Evolutionary conservation across 2,113 vertebrate species (phyloP), one percentile per base, ranked within the genome.

Genomic region (Rhinoderma darwinii): DNA sequence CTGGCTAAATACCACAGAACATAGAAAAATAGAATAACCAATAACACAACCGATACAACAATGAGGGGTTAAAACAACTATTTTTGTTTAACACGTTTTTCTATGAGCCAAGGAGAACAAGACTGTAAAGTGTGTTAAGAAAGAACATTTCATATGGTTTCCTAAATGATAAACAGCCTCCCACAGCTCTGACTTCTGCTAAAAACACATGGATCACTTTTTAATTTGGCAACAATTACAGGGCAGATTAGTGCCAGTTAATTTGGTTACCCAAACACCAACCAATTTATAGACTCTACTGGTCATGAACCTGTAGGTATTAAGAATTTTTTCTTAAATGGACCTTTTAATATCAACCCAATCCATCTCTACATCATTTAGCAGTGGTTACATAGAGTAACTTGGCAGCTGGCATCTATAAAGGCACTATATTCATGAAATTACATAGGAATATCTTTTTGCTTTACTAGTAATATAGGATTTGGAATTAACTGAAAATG

Each of bases 91-190:
- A 84, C 72, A 84, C 51, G 47, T 59, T 83, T 32, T 11, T 10
- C 70, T n/a, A 50, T 7, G 18, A 43, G 30, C 27, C 1, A 35
- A 22, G 20, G 43, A 41, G 22, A 54, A 50, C 37, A 51, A 35
- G 9, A 51, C 43, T 86, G 20, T 39, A 86, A 86, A 70, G 68
- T 39, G 37, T 74, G 15, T 86, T 68, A 79, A 86, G 44, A 68
- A 25, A 51, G 61, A 70, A 18, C 47, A 54, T 22, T 25, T 83
- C 44, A 73, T 73, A 50, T 83, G 30, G 74, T 78, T 51, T 78
- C 50, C 50, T 20, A 51, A 78, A 51, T 78, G 50, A 78, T 51
- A 78, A 35, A 54, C 44, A 77, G 50, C 50, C 44, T 51, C 47
- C 75, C 30, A 5, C 47, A 35, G 47, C 15, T 78, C 75, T 50